These are phyloP conservation scores for Odontomyia ornata DNA, from an alignment of 2,888 invertebrate genomes.

Conservation along the genomic window DNA sequence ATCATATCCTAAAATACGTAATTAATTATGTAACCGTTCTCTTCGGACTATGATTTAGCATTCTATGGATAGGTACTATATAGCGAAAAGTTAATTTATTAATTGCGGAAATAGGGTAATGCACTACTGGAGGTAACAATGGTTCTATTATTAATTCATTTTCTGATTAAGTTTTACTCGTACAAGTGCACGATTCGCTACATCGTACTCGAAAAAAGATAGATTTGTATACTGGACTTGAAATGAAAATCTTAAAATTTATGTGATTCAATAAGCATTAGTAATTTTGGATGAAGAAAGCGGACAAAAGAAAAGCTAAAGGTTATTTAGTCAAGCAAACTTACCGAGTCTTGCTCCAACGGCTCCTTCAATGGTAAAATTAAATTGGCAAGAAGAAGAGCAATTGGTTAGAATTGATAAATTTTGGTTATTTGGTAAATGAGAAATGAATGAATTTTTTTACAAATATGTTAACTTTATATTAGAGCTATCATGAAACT, in stretches of 20 bases:
- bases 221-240: neutral
- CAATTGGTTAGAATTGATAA: conserved; percentile 57
- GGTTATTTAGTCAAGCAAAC: conserved; percentile 57
- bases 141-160: too few relatives aligned
- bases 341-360: conserved; percentile 75
- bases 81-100: neutral
- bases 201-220: neutral
- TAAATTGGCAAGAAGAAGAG: conserved; percentile 55
- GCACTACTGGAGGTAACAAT: too few relatives aligned
- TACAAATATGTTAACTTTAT: conserved; percentile 29
- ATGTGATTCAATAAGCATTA: conserved; percentile 25
- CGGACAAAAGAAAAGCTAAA: neutral
- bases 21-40: neutral
- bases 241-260: neutral
- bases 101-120: too few relatives aligned
- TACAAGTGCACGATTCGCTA: neutral
- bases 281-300: conserved; percentile 30
- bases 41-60: too few relatives aligned
- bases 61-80: neutral
- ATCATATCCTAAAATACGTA: conserved; percentile 83
- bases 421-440: conserved; percentile 29
- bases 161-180: too few relatives aligned
- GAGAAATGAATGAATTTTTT: conserved; percentile 17
- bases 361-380: conserved; percentile 65
- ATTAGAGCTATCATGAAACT: conserved; percentile 23